Percentiles rank a stretch among this genome's conserved stretches.
These are phyloP conservation scores for Dendrocincla fuliginosa DNA, from an alignment of 2,797 vertebrate genomes.

Conservation along the genomic window DNA sequence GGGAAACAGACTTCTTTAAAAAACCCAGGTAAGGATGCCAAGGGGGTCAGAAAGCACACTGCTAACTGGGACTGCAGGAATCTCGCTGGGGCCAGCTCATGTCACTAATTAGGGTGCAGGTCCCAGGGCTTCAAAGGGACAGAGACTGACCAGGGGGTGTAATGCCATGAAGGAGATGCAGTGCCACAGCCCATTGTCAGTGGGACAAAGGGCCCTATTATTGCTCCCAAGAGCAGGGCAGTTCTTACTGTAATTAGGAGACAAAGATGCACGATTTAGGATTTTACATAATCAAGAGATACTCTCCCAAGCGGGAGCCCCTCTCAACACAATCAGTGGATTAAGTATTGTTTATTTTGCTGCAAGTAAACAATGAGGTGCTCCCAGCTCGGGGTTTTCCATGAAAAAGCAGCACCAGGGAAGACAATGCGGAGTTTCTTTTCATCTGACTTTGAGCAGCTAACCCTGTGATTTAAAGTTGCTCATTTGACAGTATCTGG, in stretches of 20 bases:
- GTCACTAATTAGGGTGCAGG: conserved; percentile 26
- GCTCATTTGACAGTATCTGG: conserved; percentile 41
- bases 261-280: conserved; percentile 48
- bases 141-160: not conserved
- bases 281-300: conserved; percentile 57
- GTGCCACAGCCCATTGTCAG: not conserved
- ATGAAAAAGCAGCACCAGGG: conserved; percentile 19
- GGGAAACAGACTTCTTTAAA: not conserved
- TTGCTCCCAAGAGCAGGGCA: not conserved
- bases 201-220: conserved; percentile 31
- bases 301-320: not conserved
- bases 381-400: not conserved
- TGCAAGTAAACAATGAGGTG: conserved; percentile 55
- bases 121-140: conserved; percentile 10
- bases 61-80: not conserved
- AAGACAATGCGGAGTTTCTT: conserved; percentile 6
- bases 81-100: not conserved
- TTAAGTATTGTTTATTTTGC: conserved; percentile 68
- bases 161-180: conserved; percentile 14
- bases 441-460: conserved; percentile 40
- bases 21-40: conserved; percentile 27
- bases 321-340: conserved; percentile 54
- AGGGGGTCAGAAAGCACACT: not conserved
- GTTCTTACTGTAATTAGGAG: conserved; percentile 49
- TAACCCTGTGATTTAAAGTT: conserved; percentile 25